Evolutionary conservation across 1,140 invertebrate species (phyloP), one percentile per base, ranked within the genome.

Genomic region (Drosophila biarmipes): DNA sequence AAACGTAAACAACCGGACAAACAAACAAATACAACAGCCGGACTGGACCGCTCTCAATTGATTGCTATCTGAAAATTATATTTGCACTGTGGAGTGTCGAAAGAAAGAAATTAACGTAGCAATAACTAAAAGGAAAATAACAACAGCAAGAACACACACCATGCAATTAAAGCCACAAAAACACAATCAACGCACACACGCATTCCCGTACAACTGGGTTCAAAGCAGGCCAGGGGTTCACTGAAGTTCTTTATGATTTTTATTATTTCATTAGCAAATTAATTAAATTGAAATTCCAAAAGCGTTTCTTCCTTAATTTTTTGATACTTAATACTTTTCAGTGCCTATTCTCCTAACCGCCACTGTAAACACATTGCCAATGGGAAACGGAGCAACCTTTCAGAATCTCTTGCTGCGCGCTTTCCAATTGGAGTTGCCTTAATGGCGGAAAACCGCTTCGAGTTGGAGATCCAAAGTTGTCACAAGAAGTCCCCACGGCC

Each of bases 91-190:
- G 61, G 77, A 75, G 80, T 74, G 59, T 84, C 63, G 48, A 84
- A 72, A 84, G 80, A 84, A 69, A 69, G 27, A 84, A 84, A 82
- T 75, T 63, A 82, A 82, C 80, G 59, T 71, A 75, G 76, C 80
- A 79, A 67, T 63, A 78, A 72, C 57, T 63, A 71, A 78, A 75
- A 53, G 48, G 57, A 59, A 64, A 66, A 78, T 48, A 34, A 78
- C 17, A 69, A 78, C 31, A 73, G 55, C 62, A 76, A 15, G 3
- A 19, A 15, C n/a, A 42, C 40, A 78, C 61, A 84, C 78, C 76
- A 62, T 79, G 64, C 72, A 66, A 57, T 53, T 46, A 62, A 48
- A 75, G 46, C 46, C 48, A 19, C 7, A 37, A 58, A 54, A 59
- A 78, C 59, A 52, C 62, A 66, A 61, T 75, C 54, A 64, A 71